phyloP scores from a whole-genome alignment of 53 echinoderm and acorn worm genomes.

The Astropecten irregularis region DNA sequence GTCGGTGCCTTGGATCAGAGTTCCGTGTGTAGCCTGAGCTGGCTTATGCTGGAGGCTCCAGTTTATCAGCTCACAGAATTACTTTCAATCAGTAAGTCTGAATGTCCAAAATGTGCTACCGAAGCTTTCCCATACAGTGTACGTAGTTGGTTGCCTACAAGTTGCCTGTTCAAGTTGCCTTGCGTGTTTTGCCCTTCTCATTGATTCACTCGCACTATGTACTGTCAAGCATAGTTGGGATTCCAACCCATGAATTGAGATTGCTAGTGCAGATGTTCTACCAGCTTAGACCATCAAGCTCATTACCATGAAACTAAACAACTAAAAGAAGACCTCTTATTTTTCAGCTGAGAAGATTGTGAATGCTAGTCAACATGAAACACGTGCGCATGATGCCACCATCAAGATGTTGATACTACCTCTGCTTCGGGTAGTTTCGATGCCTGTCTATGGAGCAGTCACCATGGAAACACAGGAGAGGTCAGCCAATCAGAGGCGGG shows the following conservation, averaged over 20 bases:
- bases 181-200: too few species aligned
- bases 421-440: slow-evolving; percentile 60
- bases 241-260: too few species aligned
- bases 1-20: background rate
- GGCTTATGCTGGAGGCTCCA: slow-evolving; percentile 15
- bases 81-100: slow-evolving; percentile 29
- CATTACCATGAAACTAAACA: too few species aligned
- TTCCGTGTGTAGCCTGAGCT: slow-evolving; percentile 16
- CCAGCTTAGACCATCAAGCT: too few species aligned
- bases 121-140: too few species aligned
- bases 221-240: too few species aligned
- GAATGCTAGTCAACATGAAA: background rate
- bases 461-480: slow-evolving; percentile 57
- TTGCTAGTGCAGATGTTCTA: too few species aligned
- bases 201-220: too few species aligned
- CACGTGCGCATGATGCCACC: background rate
- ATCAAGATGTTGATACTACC: slow-evolving; percentile 55
- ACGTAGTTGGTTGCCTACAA: too few species aligned
- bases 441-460: slow-evolving; percentile 47
- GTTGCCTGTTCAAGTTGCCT: too few species aligned
- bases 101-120: too few species aligned
- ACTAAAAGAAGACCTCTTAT: too few species aligned
- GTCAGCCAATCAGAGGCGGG: slow-evolving; percentile 52
- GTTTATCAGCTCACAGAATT: slow-evolving; percentile 6
- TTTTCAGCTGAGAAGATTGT: slow-evolving; percentile 31